Evolutionary conservation across 2,797 vertebrate species (phyloP).

Genomic region (Clamator glandarius): DNA sequence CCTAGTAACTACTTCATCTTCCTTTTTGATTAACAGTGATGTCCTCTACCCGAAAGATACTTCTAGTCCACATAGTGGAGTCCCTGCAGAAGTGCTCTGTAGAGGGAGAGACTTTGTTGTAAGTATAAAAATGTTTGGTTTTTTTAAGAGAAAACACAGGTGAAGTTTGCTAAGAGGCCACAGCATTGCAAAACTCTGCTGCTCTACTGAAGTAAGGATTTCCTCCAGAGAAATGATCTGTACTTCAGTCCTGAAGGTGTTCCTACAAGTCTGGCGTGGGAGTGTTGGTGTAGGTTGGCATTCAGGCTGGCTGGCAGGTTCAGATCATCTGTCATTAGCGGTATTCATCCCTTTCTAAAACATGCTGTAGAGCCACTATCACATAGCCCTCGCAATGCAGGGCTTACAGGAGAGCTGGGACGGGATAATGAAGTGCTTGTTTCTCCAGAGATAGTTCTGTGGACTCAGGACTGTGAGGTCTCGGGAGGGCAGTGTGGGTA

Average conservation of each 20-base stretch:
- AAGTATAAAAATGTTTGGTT: constrained; percentile 67
- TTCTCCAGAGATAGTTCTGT: neutral
- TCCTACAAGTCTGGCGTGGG: neutral
- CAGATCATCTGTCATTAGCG: constrained; percentile 24
- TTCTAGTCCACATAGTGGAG: constrained; percentile 94
- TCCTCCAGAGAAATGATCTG: neutral
- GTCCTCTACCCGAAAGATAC: constrained; percentile 96
- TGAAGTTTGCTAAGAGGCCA: neutral
- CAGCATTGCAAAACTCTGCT: neutral
- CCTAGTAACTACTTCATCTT: neutral
- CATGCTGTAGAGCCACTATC: neutral
- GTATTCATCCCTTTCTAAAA: neutral
- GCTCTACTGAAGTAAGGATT: neutral
- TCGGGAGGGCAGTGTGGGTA: constrained; percentile 26
- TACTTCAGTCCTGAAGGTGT: neutral
- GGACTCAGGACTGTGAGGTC: neutral
- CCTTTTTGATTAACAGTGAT: constrained; percentile 82
- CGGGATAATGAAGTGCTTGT: constrained; percentile 23
- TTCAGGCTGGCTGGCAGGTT: constrained; percentile 18
- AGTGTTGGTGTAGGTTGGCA: neutral
- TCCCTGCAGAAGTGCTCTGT: constrained; percentile 95
- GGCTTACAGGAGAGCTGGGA: neutral
- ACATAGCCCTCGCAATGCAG: neutral
- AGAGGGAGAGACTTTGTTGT: constrained; percentile 96
- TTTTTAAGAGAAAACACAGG: neutral